Evolutionary conservation across 2,888 invertebrate species (phyloP), one percentile per base, ranked within the genome.

Genomic region (Drosophila percnosoma): DNA sequence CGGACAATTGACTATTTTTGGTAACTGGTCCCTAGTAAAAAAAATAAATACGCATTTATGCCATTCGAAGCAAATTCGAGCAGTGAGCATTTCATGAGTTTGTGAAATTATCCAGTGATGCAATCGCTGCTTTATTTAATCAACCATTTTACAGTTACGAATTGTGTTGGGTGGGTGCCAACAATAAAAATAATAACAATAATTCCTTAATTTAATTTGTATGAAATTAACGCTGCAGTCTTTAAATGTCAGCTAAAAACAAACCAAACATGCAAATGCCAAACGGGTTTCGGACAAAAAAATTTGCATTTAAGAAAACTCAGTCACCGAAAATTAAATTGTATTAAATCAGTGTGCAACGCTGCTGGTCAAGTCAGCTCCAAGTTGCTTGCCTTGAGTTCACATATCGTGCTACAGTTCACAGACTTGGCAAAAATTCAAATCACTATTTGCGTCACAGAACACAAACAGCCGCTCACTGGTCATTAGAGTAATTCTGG

Each of bases 71-170:
- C 36, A 63, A 70, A 61, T 58, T 57, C 65, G 65, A 68, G 52
- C 53, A 48, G 42, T 59, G 21, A 38, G 62, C 48, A 87, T 86
- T 86, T 87, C 89, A 72, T 68, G 86, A 73, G 79, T 77, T 87
- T 88, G 90, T 88, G 81, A 87, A 87, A 87, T 84, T 89, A 64
- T 53, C 24, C 65, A 69, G 68, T 86, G 85, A 86, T 84, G 85
- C 89, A 86, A 86, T 78, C 77, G 54, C 45, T 51, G 49, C 49
- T 48, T 33, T 52, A 33, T 27, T 33, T 38, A 38, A 18, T 34
- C 36, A 57, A 13, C 63, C 18, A 38, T 38, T 70, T 62, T 31
- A 71, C 63, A 24, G 49, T 64, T 53, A 68, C 60, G n/a, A 69
- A 53, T 8, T 38, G n/a, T 45, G 29, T 54, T 38, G 59, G 42